A percentile compares a stretch with the other conserved stretches of the same genome.
Conservation (phyloP, 23 tunicate species). For the Ciona savignyi region DNA sequence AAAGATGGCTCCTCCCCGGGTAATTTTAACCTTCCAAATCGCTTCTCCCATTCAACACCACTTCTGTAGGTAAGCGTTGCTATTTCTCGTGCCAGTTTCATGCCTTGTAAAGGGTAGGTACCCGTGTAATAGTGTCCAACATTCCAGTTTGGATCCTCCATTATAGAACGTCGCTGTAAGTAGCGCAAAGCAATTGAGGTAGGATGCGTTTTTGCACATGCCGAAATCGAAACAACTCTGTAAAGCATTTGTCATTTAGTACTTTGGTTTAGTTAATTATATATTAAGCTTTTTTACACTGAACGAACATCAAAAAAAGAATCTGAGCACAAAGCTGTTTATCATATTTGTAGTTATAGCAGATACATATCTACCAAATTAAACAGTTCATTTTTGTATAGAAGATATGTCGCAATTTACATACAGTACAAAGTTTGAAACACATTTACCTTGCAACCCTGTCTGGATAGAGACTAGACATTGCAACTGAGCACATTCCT, state of each 20-base stretch:
- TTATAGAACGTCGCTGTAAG: slow-evolving; percentile 79
- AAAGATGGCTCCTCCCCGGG: slow-evolving; percentile 50
- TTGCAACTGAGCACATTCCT: slow-evolving; percentile 93
- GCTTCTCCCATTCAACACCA: slow-evolving; percentile 62
- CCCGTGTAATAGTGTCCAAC: slow-evolving; percentile 71
- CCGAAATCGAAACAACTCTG: slow-evolving; percentile 65
- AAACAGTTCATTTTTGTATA: too few relatives aligned
- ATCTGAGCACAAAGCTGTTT: too few relatives aligned
- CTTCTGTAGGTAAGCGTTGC: slow-evolving; percentile 84
- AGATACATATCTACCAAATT: too few relatives aligned
- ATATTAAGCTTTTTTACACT: too few relatives aligned
- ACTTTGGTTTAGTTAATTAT: too few relatives aligned
- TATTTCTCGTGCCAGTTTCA: slow-evolving; percentile 86
- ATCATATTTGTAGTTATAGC: too few relatives aligned
- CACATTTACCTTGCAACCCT: slow-evolving; percentile 41
- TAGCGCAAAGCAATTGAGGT: slow-evolving; percentile 74
- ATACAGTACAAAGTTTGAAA: too few relatives aligned
- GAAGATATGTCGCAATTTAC: too few relatives aligned
- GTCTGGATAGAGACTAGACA: slow-evolving; percentile 73
- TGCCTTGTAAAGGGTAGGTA: slow-evolving; percentile 70
- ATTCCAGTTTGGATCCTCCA: slow-evolving; percentile 91
- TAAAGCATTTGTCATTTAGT: too few relatives aligned
- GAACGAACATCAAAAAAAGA: too few relatives aligned
- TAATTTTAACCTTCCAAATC: slow-evolving; percentile 58
- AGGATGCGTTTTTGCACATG: slow-evolving; percentile 68